These are phyloP conservation scores for Ptilonorhynchus violaceus DNA, from an alignment of 2,113 vertebrate genomes.

Conservation along the genomic window DNA sequence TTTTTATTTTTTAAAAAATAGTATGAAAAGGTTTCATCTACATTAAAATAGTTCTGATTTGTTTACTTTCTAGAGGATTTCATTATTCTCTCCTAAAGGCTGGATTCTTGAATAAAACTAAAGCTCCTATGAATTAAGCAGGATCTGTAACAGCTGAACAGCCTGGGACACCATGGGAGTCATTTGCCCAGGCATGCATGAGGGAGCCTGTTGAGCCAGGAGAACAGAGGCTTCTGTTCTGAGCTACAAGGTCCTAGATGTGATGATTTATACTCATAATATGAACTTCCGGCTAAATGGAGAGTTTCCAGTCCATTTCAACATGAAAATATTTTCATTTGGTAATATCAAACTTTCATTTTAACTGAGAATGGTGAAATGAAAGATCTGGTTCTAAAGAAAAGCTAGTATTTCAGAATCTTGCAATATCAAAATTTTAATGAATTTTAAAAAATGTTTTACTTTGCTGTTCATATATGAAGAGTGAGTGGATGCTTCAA, in stretches of 20 bases:
- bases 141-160: neutral
- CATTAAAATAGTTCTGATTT: neutral
- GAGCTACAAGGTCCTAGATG: neutral
- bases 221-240: neutral
- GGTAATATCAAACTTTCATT: neutral
- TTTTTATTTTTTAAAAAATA: neutral
- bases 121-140: neutral
- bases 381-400: neutral
- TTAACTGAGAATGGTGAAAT: neutral
- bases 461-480: neutral
- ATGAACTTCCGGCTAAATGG: neutral
- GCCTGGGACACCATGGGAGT: neutral
- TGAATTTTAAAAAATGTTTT: neutral
- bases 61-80: neutral
- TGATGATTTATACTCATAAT: neutral
- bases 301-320: neutral
- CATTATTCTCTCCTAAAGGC: neutral
- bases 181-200: neutral
- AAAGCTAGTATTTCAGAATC: neutral
- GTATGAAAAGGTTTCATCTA: neutral
- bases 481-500: neutral
- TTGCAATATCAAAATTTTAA: neutral
- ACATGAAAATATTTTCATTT: neutral
- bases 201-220: neutral
- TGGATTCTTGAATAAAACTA: neutral